phyloP scores from a whole-genome alignment of 2,113 vertebrate species.

The Redunca redunca region DNA sequence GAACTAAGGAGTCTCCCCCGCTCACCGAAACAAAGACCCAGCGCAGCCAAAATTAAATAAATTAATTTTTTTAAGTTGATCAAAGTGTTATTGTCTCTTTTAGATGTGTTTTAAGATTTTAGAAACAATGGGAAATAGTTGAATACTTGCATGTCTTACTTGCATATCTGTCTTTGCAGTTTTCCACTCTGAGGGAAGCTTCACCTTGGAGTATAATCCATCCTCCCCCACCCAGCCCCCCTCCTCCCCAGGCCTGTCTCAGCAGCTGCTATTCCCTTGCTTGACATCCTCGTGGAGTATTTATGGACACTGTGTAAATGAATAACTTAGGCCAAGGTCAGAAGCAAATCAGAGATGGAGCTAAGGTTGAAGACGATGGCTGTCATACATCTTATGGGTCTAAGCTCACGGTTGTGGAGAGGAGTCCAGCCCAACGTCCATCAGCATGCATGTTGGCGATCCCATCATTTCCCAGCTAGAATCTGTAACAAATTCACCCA shows the following conservation, averaged over 20 bases:
- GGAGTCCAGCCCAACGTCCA: not conserved
- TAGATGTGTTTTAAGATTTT: not conserved
- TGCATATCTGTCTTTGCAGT: not conserved
- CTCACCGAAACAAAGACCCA: not conserved
- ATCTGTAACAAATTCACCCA: not conserved
- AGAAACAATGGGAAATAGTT: not conserved
- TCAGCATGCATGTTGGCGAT: fast-evolving
- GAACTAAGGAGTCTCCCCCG: not conserved
- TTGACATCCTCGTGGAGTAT: not conserved
- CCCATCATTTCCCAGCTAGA: not conserved
- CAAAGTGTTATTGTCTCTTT: not conserved
- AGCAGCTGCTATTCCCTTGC: not conserved
- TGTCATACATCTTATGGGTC: fast-evolving
- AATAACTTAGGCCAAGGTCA: not conserved
- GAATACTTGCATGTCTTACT: not conserved
- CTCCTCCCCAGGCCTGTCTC: not conserved
- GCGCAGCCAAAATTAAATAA: not conserved
- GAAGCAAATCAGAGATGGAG: not conserved
- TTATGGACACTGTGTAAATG: fast-evolving
- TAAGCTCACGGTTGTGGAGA: not conserved
- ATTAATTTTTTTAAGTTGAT: not conserved
- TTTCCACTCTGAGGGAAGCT: not conserved
- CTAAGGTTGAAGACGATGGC: not conserved
- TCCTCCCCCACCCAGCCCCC: fast-evolving
- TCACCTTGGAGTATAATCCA: not conserved